A percentile compares a stretch with the other conserved stretches of the same genome.
Evolutionary conservation across 1,140 invertebrate species (phyloP).

Genomic region (Listronotus bonariensis): DNA sequence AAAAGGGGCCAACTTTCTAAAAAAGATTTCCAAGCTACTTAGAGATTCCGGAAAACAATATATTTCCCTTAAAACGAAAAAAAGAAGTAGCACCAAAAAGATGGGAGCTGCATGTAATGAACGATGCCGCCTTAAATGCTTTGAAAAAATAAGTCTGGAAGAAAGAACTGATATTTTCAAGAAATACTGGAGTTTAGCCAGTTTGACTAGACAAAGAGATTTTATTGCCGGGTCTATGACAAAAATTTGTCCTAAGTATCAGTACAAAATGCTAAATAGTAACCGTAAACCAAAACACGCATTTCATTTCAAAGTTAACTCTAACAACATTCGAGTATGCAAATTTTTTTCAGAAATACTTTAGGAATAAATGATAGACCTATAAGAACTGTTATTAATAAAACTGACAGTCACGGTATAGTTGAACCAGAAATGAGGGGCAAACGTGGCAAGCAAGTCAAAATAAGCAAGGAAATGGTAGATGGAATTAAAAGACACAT

Average conservation of each 20-base stretch:
- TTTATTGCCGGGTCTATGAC: slow-evolving; percentile 25
- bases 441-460: slow-evolving; percentile 46
- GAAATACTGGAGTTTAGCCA: slow-evolving; percentile 25
- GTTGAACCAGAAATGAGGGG: slow-evolving; percentile 29
- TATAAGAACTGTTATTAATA: slow-evolving; percentile 23
- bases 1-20: slow-evolving; percentile 2
- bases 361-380: slow-evolving; percentile 20
- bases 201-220: slow-evolving; percentile 26
- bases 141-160: slow-evolving; percentile 7
- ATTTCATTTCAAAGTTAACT: slow-evolving; percentile 17
- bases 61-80: slow-evolving; percentile 5
- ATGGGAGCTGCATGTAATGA: slow-evolving; percentile 1
- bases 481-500: slow-evolving; percentile 39
- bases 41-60: slow-evolving; percentile 15
- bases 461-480: slow-evolving; percentile 26
- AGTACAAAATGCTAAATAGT: slow-evolving; percentile 10
- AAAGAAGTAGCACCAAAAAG: not conserved
- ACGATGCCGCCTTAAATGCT: slow-evolving; percentile 15
- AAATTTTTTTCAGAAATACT: slow-evolving; percentile 26
- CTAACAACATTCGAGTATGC: slow-evolving; percentile 19
- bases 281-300: slow-evolving; percentile 14
- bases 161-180: slow-evolving; percentile 18
- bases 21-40: slow-evolving; percentile 10
- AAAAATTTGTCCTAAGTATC: slow-evolving; percentile 9
- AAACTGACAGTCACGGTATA: slow-evolving; percentile 9